phyloP scores from a whole-genome alignment of 2,888 invertebrate species.

The Caenorhabditis sulstoni region DNA sequence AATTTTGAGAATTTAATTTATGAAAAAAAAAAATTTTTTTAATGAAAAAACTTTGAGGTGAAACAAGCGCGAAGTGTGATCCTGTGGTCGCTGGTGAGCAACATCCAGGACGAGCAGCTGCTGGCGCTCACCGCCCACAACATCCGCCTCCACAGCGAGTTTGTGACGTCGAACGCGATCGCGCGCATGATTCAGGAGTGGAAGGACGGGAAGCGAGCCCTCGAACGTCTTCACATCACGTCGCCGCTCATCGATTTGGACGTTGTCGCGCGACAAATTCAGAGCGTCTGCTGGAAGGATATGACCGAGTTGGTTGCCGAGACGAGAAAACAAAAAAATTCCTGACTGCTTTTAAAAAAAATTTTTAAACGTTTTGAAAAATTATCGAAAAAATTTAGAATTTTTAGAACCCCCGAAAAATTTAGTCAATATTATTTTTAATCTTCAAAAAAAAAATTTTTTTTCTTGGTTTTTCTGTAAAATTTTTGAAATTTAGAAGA shows the following conservation, averaged over 20 bases:
- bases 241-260: conserved; percentile 47
- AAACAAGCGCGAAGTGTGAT: conserved; percentile 52
- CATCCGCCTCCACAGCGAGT: conserved; percentile 49
- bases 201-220: conserved; percentile 36
- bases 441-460: no score
- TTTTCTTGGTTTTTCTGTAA: no score
- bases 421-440: no score
- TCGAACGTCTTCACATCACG: conserved; percentile 55
- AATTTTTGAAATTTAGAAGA: no score
- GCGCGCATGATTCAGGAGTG: conserved; percentile 48
- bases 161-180: conserved; percentile 41
- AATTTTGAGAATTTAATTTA: no score
- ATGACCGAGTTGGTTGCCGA: conserved; percentile 47
- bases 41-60: background rate
- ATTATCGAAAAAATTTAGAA: background rate
- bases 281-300: conserved; percentile 55
- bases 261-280: conserved; percentile 30
- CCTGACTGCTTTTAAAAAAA: no score
- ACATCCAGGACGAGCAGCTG: conserved; percentile 51
- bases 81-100: conserved; percentile 52
- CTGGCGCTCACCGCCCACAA: conserved; percentile 35
- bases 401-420: no score
- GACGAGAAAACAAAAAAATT: no score
- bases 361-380: no score
- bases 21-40: no score